These are phyloP conservation scores for Cyphomyrus discorhynchus DNA, from an alignment of 2,113 vertebrate genomes.

Conservation along the genomic window DNA sequence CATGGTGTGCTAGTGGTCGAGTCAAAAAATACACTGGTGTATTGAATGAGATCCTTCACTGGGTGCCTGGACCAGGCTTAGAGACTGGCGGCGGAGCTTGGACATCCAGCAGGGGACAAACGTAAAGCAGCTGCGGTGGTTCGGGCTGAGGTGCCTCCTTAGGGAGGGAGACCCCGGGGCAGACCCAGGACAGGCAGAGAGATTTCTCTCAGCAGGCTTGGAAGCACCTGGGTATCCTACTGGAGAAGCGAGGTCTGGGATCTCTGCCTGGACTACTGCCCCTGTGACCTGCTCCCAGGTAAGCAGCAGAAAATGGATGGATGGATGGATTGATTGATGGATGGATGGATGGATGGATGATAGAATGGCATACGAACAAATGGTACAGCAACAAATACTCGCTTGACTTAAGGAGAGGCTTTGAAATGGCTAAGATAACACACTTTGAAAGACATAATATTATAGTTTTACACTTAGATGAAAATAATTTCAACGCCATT, in stretches of 20 bases:
- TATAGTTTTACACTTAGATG: background rate
- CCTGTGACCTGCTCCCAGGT: background rate
- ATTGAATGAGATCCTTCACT: background rate
- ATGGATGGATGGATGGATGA: too few species aligned
- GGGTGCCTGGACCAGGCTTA: background rate
- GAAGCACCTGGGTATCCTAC: too few species aligned
- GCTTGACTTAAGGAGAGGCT: background rate
- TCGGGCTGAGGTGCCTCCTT: background rate
- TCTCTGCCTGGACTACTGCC: background rate
- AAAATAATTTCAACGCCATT: background rate
- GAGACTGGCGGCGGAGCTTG: background rate
- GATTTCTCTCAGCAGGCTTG: background rate
- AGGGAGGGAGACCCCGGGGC: background rate
- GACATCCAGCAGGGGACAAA: background rate
- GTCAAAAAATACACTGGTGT: background rate
- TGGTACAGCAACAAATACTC: background rate
- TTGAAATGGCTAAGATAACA: background rate
- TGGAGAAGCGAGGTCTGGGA: background rate
- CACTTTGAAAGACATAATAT: background rate
- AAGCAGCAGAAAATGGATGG: background rate
- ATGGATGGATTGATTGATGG: background rate
- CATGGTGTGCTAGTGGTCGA: background rate
- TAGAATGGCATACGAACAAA: too few species aligned
- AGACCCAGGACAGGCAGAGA: background rate
- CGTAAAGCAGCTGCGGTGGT: background rate